A percentile compares a stretch with the other conserved stretches of the same genome.
These are phyloP conservation scores for Pardalotus punctatus DNA, from an alignment of 2,113 vertebrate genomes.

Conservation along the genomic window DNA sequence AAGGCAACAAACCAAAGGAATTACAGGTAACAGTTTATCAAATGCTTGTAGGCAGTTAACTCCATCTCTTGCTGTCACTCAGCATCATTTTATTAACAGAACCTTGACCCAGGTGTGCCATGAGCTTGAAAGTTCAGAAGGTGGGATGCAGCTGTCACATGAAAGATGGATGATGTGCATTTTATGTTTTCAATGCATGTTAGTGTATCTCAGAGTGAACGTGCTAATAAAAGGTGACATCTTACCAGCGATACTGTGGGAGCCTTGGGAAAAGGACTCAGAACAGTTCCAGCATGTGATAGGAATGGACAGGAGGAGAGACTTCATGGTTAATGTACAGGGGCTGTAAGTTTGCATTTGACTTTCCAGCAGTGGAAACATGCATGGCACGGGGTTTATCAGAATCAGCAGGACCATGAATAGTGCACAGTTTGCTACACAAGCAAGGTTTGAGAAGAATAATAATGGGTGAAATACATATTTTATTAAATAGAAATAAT, in stretches of 20 bases:
- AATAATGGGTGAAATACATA: neutral
- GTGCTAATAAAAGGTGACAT: neutral
- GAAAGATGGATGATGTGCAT: neutral
- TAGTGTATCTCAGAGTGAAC: neutral
- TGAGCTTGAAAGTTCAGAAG: neutral
- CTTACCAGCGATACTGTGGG: neutral
- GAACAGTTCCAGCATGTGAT: neutral
- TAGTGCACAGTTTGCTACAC: neutral
- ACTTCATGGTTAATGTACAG: neutral
- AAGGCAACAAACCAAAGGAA: neutral
- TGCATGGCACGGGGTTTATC: neutral
- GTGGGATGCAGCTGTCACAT: neutral
- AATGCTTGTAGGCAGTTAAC: neutral
- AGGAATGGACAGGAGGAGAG: neutral
- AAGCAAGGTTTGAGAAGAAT: neutral
- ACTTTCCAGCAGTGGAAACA: neutral
- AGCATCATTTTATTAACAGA: neutral
- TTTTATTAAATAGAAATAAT: neutral
- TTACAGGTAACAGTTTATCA: neutral
- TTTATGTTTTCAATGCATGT: neutral
- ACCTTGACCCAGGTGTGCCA: neutral
- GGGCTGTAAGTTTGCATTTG: neutral
- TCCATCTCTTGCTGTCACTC: neutral
- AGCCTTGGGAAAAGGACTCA: neutral
- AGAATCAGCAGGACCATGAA: rapidly evolving